Base-by-base conservation (phyloP, 64 coral and sea anemone genomes). In the Stylophora pistillata region DNA sequence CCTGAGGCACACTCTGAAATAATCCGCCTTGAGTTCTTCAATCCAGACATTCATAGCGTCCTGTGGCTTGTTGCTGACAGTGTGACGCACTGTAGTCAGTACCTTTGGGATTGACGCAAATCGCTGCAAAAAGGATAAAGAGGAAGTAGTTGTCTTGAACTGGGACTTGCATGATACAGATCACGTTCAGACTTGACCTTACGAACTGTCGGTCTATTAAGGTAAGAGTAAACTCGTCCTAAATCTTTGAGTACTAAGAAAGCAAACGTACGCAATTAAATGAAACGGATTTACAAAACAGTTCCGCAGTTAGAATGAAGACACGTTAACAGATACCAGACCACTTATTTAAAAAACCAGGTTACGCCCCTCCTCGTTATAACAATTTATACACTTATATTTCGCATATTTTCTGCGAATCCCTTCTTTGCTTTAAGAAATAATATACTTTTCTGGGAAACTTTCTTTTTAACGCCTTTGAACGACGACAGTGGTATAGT, bases 101-200 rank as follows among this genome's bases (percentile, higher is more conserved):
- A 93, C 76, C 60, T 54, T 81, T 62, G 91, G 91, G 12, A 82
- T 78, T 54, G 53, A 62, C 11, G 34, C 13, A 87, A 93, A 93
- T 27, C 63, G 66, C 91, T 93, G 56, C 32, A 56, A 66, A 65
- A 1, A 10, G 76, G 11, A 66, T 6, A n/a, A 64, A 53, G 12
- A 54, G 9, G 68, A 70, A 47, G 30, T 9, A 53, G 6, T 12
- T 65, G 14, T n/a, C 28, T 33, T 83, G 54, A 47, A 56, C 37
- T 25, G 4, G 17, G 64, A 10, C 26, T 28, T 27, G 13, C 9
- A 21, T 64, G 61, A 47, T 47, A 47, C 37, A 47, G 7, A 47
- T 47, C 37, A 47, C 37, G 37, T 47, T 47, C 7, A 47, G 0
- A 47, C 7, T 47, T 47, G 37, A 47, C 37, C 37, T 47, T 47